Evolutionary conservation across 2,888 invertebrate species (phyloP).

Genomic region (Empis livida): DNA sequence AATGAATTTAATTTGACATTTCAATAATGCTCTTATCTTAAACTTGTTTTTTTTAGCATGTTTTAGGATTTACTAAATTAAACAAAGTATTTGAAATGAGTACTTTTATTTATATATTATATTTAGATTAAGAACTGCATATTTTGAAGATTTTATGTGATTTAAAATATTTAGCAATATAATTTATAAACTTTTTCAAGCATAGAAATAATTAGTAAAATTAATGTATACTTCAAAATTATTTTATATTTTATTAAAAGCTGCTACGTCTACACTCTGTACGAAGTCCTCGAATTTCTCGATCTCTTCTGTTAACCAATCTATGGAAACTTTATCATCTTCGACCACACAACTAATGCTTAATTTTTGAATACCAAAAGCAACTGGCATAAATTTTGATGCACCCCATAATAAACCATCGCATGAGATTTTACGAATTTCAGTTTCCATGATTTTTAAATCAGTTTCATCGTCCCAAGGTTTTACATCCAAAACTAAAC

Average conservation of each 20-base stretch:
- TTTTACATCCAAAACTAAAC: slow-evolving; percentile 86
- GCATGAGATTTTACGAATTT: slow-evolving; percentile 59
- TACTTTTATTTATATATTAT: too few relatives aligned
- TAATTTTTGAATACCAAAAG: slow-evolving; percentile 84
- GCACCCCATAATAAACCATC: slow-evolving; percentile 94
- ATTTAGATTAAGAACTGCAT: too few relatives aligned
- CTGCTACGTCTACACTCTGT: slow-evolving; percentile 88
- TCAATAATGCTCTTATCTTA: too few relatives aligned
- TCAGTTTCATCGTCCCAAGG: slow-evolving; percentile 88
- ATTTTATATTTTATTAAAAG: slow-evolving; percentile 57
- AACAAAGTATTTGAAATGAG: too few relatives aligned
- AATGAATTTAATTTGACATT: too few relatives aligned
- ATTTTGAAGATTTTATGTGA: too few relatives aligned
- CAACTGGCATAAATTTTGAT: slow-evolving; percentile 79
- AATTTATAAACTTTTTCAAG: too few relatives aligned
- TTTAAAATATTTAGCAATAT: too few relatives aligned
- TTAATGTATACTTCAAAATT: background rate
- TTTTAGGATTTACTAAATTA: too few relatives aligned
- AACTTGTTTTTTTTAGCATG: too few relatives aligned
- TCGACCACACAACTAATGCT: slow-evolving; percentile 88
- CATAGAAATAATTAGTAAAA: too few relatives aligned
- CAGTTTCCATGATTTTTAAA: slow-evolving; percentile 69
- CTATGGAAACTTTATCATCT: slow-evolving; percentile 89
- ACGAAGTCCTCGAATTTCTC: slow-evolving; percentile 72
- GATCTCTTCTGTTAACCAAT: slow-evolving; percentile 77